Evolutionary conservation across 2,113 vertebrate genomes (phyloP), one percentile per base, ranked within the genome.

Genomic region (Prolemur simus): DNA sequence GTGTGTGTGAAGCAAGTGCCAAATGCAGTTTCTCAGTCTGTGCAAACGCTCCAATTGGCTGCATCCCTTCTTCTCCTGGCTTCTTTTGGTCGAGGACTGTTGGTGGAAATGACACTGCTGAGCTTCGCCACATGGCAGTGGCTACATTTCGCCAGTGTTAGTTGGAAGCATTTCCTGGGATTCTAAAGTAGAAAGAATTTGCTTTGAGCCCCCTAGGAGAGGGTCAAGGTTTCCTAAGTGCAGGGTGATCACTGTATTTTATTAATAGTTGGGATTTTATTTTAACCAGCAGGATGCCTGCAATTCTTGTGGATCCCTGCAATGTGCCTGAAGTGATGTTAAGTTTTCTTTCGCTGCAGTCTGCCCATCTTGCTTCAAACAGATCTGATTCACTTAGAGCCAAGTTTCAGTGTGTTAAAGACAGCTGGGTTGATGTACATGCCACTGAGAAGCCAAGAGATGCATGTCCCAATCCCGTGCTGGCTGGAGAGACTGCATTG

Each of bases 101-200:
- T 56, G n/a, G 3, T 68, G 69, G 74, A 60, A 86, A 89, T 77
- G 27, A 23, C 10, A 12, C 63, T 66, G 23, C 86, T 82, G 74
- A 11, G 10, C 37, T 87, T 74, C 1, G 0, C 77, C 58, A 29
- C 76, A 11, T 54, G 42, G 82, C 6, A 8, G n/a, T 64, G 45
- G 58, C 74, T 91, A 2, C 11, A 15, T 66, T 80, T 94, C 47
- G 0, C 42, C 73, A 71, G 20, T 25, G 8, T 25, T 39, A 69
- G 9, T 83, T 89, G 82, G 60, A 95, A 73, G 32, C 20, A 10
- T 89, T 96, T 91, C 47, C 32, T 76, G 64, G 52, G 32, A 95
- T 92, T 87, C 90, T 78, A 11, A 58, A 74, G 56, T 81, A 76
- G 60, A 86, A 90, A 81, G 47, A 83, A 66, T 42, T 47, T 97